These are phyloP conservation scores for Phasianus colchicus DNA, from an alignment of 2,113 vertebrate genomes.

Conservation along the genomic window DNA sequence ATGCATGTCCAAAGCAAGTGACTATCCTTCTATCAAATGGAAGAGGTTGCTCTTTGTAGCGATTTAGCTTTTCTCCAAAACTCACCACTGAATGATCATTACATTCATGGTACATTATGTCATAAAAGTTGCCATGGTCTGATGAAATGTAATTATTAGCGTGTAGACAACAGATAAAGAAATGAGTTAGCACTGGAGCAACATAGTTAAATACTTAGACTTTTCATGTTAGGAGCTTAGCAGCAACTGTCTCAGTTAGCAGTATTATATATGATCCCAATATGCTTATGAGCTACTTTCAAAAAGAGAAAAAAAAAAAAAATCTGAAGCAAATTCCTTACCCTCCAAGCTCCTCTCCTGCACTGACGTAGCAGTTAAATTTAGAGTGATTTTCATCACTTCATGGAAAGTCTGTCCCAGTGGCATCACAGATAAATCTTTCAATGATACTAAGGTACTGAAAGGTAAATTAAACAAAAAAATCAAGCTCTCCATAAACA, in stretches of 20 bases:
- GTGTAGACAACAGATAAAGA: neutral
- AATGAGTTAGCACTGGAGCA: neutral
- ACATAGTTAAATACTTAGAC: neutral
- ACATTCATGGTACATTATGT: neutral
- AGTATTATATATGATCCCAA: neutral
- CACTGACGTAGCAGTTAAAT: constrained; percentile 32
- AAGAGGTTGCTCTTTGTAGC: neutral
- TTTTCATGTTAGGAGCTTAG: neutral
- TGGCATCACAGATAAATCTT: constrained; percentile 37
- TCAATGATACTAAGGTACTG: constrained; percentile 63
- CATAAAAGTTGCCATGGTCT: neutral
- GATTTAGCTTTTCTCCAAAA: neutral
- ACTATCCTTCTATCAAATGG: neutral
- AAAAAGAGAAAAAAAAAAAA: neutral
- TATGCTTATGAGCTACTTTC: neutral
- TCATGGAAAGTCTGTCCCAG: constrained; percentile 21
- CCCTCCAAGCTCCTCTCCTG: neutral
- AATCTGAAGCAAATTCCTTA: neutral
- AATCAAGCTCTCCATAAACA: neutral
- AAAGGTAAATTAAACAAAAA: neutral
- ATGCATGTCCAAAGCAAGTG: neutral
- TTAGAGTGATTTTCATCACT: constrained; percentile 39
- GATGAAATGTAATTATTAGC: neutral
- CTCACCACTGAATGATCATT: neutral
- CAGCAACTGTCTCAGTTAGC: neutral